A percentile compares a stretch with the other conserved stretches of the same genome.
These are phyloP conservation scores for Pseudococcus longispinus DNA, from an alignment of 2,888 invertebrate genomes.

Conservation along the genomic window DNA sequence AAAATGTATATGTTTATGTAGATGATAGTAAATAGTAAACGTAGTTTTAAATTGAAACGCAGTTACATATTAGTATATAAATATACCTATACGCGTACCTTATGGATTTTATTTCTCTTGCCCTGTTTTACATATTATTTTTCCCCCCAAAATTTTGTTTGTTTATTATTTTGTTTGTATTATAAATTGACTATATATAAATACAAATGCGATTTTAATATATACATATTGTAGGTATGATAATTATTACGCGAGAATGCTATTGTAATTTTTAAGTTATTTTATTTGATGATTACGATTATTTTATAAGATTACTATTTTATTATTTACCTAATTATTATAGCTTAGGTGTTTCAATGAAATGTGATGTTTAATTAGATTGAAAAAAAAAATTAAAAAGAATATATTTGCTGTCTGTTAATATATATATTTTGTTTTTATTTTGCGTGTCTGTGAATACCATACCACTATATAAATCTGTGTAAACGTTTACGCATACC, in stretches of 20 bases:
- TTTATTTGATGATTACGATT: slow-evolving; percentile 36
- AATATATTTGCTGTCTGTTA: slow-evolving; percentile 43
- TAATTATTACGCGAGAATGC: slow-evolving; percentile 2
- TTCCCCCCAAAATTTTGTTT: neutral
- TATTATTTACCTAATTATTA: slow-evolving; percentile 36
- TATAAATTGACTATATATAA: slow-evolving; percentile 8
- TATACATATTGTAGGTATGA: neutral
- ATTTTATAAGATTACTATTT: slow-evolving; percentile 10
- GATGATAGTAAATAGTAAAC: slow-evolving; percentile 6
- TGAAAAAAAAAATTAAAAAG: slow-evolving; percentile 22
- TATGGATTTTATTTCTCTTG: neutral
- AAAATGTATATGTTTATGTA: slow-evolving; percentile 15
- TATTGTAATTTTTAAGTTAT: slow-evolving; percentile 19
- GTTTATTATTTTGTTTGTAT: slow-evolving; percentile 13
- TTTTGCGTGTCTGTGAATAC: neutral
- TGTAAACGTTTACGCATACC: neutral
- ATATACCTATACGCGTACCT: neutral
- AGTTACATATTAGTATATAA: slow-evolving; percentile 8
- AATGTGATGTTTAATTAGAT: slow-evolving; percentile 44
- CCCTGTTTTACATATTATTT: neutral
- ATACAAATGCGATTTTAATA: slow-evolving; percentile 12
- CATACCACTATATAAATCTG: neutral
- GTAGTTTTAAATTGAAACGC: neutral
- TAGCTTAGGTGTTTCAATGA: slow-evolving; percentile 41
- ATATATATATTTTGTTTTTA: slow-evolving; percentile 23